A percentile compares a stretch with the other conserved stretches of the same genome.
phyloP scores from a whole-genome alignment of 1,140 invertebrate genomes.

The Drosophila virilis region DNA sequence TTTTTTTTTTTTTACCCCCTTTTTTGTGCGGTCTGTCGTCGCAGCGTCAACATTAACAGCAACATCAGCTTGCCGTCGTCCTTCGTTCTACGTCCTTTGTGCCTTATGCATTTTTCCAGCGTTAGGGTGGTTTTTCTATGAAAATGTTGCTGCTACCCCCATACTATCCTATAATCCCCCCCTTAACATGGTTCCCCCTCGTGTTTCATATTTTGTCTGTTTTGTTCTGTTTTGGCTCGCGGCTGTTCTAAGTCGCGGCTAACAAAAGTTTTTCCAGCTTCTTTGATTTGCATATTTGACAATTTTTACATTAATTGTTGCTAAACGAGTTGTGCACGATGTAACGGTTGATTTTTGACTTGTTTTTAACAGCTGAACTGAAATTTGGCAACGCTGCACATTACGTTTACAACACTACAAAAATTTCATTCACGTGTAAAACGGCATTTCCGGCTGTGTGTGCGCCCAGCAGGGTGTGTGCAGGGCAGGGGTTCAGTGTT shows the following conservation, averaged over 20 bases:
- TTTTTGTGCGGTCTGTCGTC: conserved; percentile 47
- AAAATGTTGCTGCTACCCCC: conserved; percentile 48
- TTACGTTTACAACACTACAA: conserved; percentile 30
- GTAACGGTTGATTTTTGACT: conserved; percentile 42
- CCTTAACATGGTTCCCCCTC: not conserved
- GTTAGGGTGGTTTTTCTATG: conserved; percentile 68
- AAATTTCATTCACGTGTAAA: conserved; percentile 83
- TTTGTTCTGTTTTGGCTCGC: conserved; percentile 40
- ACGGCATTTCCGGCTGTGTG: conserved; percentile 79
- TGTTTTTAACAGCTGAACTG: conserved; percentile 29
- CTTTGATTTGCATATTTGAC: conserved; percentile 56
- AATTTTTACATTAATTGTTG: conserved; percentile 67
- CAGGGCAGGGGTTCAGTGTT: conserved; percentile 26
- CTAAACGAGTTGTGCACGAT: conserved; percentile 48
- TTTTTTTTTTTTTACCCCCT: conserved; percentile 38
- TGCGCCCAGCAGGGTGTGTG: conserved; percentile 28
- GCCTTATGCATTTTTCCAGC: conserved; percentile 44
- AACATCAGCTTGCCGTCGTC: conserved; percentile 38
- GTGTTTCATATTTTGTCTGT: conserved; percentile 7
- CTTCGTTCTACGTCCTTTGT: conserved; percentile 60
- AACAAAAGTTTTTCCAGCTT: conserved; percentile 35
- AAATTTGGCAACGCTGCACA: conserved; percentile 67
- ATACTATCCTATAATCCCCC: not conserved
- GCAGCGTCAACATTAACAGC: conserved; percentile 66
- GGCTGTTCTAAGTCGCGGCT: conserved; percentile 13